Evolutionary conservation across 2,888 invertebrate species (phyloP).

Genomic region (Stenodera caucasica): DNA sequence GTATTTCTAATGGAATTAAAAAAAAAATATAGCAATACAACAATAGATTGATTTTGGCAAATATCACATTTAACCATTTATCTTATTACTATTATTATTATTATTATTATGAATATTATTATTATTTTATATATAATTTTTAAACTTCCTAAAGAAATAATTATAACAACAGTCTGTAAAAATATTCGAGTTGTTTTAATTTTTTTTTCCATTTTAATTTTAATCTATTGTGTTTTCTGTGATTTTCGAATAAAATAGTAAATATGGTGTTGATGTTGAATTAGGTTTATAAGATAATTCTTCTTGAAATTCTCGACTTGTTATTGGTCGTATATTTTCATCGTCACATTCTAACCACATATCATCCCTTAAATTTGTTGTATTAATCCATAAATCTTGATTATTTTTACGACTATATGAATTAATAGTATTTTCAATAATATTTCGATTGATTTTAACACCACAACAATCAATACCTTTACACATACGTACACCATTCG

Average conservation of each 20-base stretch:
- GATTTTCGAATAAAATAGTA: constrained; percentile 73
- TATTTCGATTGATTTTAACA: constrained; percentile 55
- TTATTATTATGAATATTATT: too few relatives aligned
- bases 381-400: constrained; percentile 46
- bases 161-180: constrained; percentile 29
- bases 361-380: constrained; percentile 48
- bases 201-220: neutral
- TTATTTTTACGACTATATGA: constrained; percentile 41
- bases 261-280: constrained; percentile 83
- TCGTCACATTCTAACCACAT: constrained; percentile 89
- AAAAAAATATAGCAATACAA: neutral
- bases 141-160: constrained; percentile 37
- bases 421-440: constrained; percentile 49
- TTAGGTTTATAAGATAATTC: constrained; percentile 73
- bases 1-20: too few relatives aligned
- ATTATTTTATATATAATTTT: constrained; percentile 25
- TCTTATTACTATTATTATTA: constrained; percentile 25
- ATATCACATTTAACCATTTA: constrained; percentile 42
- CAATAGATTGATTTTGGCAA: constrained; percentile 23
- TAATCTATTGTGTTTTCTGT: constrained; percentile 33
- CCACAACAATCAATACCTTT: constrained; percentile 64
- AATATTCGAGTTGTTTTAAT: neutral
- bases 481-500: constrained; percentile 54
- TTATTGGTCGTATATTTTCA: constrained; percentile 78
- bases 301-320: constrained; percentile 76